Base-by-base conservation (phyloP, 1,140 invertebrate genomes). In the Fopius arisanus region DNA sequence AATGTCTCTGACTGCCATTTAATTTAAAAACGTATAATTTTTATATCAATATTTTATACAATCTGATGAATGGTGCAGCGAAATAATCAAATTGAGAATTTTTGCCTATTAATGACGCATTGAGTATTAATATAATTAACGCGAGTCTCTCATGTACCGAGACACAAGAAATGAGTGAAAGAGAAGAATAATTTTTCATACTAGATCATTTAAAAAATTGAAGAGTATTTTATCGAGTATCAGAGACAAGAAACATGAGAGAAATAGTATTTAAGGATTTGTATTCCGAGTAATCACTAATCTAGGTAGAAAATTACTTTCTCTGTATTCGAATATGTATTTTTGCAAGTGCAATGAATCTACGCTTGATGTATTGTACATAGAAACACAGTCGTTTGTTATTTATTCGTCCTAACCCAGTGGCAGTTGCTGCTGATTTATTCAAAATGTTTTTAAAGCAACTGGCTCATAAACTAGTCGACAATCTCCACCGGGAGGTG, bases 271-370 rank as follows among this genome's bases (percentile, higher is more conserved):
- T 7, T 48, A 48, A 48, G 43, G 7, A 48, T 48, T 48, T 14
- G 16, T 48, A 12, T 48, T 6, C 14, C 5, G 16, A 16, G 16
- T n/a, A 48, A 48, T 48, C n/a, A 48, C 43, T 48, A 48, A 48
- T 48, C 2, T 16, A 48, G n/a, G n/a, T 16, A 48, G 16, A 48
- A 1, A 48, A 48, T 37, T 3, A 37, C 9, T 5, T 37, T 65
- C n/a, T 65, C 29, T 67, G 33, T 16, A 29, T 31, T 14, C 16
- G 2, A 75, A 80, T 76, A 75, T 83, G 82, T 83, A 84, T 84
- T 83, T 84, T 83, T 84, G 72, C 81, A 84, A 83, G 78, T 83
- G 80, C 81, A 84, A 83, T 84, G 83, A 82, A 82, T 29, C 74
- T 54, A 80, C 79, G 80, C 82, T 84, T 84, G 67, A 80, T 51